Conservation (phyloP, 1,140 invertebrate species). For the Drosophila albomicans region DNA sequence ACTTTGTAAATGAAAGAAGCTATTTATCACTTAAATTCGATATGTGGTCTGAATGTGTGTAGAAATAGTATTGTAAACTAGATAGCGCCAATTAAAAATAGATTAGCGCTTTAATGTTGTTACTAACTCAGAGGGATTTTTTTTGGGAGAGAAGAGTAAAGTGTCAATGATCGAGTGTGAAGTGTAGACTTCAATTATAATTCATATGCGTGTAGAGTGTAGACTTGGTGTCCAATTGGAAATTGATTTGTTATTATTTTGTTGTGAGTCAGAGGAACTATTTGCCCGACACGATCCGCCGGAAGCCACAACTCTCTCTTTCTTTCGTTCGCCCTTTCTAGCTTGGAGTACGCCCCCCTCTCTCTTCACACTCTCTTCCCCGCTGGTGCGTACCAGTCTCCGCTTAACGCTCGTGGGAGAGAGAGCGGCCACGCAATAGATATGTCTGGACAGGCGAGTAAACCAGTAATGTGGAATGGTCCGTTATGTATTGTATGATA, state of each 20-base stretch:
- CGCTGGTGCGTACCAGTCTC: slow-evolving; percentile 68
- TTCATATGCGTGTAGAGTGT: background rate
- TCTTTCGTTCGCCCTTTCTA: slow-evolving; percentile 33
- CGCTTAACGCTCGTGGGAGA: slow-evolving; percentile 35
- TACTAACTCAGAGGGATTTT: no score
- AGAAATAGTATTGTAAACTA: no score
- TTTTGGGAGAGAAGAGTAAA: no score
- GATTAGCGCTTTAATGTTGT: no score
- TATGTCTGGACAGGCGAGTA: slow-evolving; percentile 55
- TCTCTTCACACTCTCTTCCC: background rate
- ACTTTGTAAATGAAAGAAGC: no score
- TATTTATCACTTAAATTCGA: no score
- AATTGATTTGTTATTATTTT: background rate
- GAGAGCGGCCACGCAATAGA: slow-evolving; percentile 35
- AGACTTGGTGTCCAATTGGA: background rate
- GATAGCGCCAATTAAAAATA: no score
- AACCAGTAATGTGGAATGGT: slow-evolving; percentile 58
- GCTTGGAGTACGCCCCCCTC: background rate
- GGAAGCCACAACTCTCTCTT: slow-evolving; percentile 40
- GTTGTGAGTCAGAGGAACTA: slow-evolving; percentile 36
- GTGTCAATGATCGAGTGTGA: background rate
- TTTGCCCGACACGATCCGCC: slow-evolving; percentile 4
- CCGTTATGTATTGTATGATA: slow-evolving; percentile 59
- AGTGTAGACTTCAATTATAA: background rate
- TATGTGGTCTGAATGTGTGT: no score